Evolutionary conservation across 37 sponge, comb jelly and placozoan genomes (phyloP), one percentile per base, ranked within the genome.

Genomic region (Petrosia ficiformis): DNA sequence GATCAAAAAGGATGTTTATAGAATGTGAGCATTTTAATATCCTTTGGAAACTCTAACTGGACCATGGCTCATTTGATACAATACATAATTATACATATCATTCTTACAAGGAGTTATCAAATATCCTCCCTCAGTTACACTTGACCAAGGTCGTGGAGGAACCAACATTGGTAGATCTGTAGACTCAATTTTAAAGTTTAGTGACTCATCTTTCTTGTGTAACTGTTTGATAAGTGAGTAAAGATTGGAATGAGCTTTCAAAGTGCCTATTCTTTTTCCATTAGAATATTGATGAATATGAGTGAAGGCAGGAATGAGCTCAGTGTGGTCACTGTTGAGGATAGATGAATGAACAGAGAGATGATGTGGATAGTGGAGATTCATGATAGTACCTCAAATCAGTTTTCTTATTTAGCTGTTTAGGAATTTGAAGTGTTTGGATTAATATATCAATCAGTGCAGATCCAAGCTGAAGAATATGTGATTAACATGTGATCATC

Each of bases 91-190:
- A 26, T 31, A 3, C 14, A 48, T 48, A 8, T 35, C 40, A 3
- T 36, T 44, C 77, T 30, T 69, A 94, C 94, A 40, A 39, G 96
- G 91, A 16, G 77, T 69, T 11, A 81, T 21, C 14, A 93, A 56
- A 72, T 86, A 89, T 1, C 94, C 94, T 64, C 96, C 96, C 58
- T 76, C 78, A 22, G 63, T 57, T 3, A 63, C 57, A 26, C 72
- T 42, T 10, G 74, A 76, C 96, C 96, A 95, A 0, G 96, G 96
- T 41, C 73, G 79, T 2, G 94, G 93, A 3, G 96, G 96, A 0
- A 95, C 81, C 54, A 93, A 37, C 90, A 88, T 89, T 6, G 96
- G 96, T 10, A 86, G 38, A 3, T 72, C 72, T 0, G 39, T 63
- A 1, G 84, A 56, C 26, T 70, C 73, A 65, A 84, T 77, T 8